These are phyloP conservation scores for Uropsilus gracilis DNA, from an alignment of 2,113 vertebrate genomes.

Conservation along the genomic window DNA sequence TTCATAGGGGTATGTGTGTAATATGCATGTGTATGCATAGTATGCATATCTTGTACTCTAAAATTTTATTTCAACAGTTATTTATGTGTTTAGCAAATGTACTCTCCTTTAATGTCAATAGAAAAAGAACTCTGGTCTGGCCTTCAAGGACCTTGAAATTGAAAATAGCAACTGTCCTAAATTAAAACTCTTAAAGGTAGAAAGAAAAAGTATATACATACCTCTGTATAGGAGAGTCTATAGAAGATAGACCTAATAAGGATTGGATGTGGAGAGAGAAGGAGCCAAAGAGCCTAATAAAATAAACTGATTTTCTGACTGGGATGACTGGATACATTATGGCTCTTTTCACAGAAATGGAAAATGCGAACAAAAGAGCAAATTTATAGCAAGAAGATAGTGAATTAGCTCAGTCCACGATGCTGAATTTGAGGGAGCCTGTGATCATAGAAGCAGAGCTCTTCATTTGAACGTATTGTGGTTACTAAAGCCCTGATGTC, in stretches of 20 bases:
- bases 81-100: not conserved
- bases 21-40: not conserved
- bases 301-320: not conserved
- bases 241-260: not conserved
- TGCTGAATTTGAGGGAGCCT: not conserved
- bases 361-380: not conserved
- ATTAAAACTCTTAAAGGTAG: not conserved
- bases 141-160: not conserved
- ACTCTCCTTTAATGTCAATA: not conserved
- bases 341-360: not conserved
- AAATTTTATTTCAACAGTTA: not conserved
- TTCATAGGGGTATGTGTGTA: not conserved
- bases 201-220: not conserved
- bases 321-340: not conserved
- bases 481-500: not conserved
- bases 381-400: not conserved
- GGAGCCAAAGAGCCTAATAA: not conserved
- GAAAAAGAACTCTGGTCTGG: not conserved
- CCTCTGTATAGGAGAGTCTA: too few species aligned
- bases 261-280: not conserved
- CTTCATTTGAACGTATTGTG: not conserved
- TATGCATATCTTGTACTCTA: not conserved
- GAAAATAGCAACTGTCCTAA: not conserved
- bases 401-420: not conserved
- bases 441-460: not conserved